phyloP scores from a whole-genome alignment of 2,888 invertebrate genomes.

The Eupithecia exiguata region DNA sequence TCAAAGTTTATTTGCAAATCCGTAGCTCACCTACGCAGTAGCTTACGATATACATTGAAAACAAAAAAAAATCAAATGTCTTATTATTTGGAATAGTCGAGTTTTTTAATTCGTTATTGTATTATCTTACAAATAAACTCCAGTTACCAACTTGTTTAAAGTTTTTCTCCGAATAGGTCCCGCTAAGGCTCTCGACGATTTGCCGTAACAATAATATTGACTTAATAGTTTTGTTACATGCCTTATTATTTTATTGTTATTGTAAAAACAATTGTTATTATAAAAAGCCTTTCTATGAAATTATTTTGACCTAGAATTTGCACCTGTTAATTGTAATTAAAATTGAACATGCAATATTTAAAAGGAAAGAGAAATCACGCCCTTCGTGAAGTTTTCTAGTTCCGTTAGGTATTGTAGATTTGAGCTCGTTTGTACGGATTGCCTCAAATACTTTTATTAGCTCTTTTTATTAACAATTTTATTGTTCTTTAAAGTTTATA shows the following conservation, averaged over 20 bases:
- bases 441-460: neutral
- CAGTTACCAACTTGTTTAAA: neutral
- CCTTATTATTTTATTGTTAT: slow-evolving; percentile 27
- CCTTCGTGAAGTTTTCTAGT: neutral
- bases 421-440: neutral
- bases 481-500: neutral
- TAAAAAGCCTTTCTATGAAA: slow-evolving; percentile 26
- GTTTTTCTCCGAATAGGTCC: slow-evolving; percentile 22
- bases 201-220: slow-evolving; percentile 39
- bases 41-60: too few species aligned
- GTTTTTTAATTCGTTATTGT: too few species aligned
- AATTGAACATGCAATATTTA: slow-evolving; percentile 12
- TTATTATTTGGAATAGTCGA: too few species aligned
- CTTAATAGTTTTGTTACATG: slow-evolving; percentile 37
- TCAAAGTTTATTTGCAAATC: neutral
- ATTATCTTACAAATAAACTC: too few species aligned
- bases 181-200: slow-evolving; percentile 26
- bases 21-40: too few species aligned
- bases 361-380: slow-evolving; percentile 7
- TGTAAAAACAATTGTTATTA: slow-evolving; percentile 16
- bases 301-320: slow-evolving; percentile 22
- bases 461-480: too few species aligned
- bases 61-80: too few species aligned
- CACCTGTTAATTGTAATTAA: slow-evolving; percentile 9
- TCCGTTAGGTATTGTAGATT: neutral